phyloP scores from a whole-genome alignment of 2,888 invertebrate species.

The Platycheirus rosarum region DNA sequence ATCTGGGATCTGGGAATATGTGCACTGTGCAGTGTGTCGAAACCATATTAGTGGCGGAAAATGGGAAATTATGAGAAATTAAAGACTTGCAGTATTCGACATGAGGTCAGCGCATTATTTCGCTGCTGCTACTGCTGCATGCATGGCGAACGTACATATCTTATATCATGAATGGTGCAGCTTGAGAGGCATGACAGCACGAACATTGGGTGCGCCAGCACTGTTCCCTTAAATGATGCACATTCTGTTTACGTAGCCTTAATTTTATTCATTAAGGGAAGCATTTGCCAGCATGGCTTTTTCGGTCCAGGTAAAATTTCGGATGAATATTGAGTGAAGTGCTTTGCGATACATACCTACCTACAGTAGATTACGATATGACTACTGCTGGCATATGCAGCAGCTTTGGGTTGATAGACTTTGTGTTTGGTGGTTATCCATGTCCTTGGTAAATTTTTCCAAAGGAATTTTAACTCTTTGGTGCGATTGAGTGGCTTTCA shows the following conservation, averaged over 20 bases:
- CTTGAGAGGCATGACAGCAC: conserved; percentile 40
- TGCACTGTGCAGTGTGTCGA: conserved; percentile 38
- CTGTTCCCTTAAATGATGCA: conserved; percentile 65
- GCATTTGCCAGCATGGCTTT: conserved; percentile 16
- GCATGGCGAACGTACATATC: conserved; percentile 14
- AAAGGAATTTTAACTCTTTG: conserved; percentile 21
- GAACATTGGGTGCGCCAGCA: conserved; percentile 26
- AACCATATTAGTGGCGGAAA: conserved; percentile 71
- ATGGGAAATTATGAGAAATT: conserved; percentile 73
- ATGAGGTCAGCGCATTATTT: conserved; percentile 71
- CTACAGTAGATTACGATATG: conserved; percentile 9
- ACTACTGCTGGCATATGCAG: not conserved
- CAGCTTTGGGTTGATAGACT: conserved; percentile 30
- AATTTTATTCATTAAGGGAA: conserved; percentile 68
- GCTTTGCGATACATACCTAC: conserved; percentile 10
- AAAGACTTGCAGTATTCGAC: conserved; percentile 73
- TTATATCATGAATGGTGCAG: conserved; percentile 17
- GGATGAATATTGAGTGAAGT: conserved; percentile 2
- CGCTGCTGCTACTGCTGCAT: conserved; percentile 25
- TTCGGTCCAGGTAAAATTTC: conserved; percentile 10
- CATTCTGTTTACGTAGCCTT: conserved; percentile 61
- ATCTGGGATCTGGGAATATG: conserved; percentile 17
- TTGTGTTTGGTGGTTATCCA: conserved; percentile 18
- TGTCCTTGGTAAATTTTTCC: conserved; percentile 26
- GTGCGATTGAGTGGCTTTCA: conserved; percentile 29